Base-by-base conservation (phyloP, 1,140 invertebrate species). In the Matsumurasca onukii region DNA sequence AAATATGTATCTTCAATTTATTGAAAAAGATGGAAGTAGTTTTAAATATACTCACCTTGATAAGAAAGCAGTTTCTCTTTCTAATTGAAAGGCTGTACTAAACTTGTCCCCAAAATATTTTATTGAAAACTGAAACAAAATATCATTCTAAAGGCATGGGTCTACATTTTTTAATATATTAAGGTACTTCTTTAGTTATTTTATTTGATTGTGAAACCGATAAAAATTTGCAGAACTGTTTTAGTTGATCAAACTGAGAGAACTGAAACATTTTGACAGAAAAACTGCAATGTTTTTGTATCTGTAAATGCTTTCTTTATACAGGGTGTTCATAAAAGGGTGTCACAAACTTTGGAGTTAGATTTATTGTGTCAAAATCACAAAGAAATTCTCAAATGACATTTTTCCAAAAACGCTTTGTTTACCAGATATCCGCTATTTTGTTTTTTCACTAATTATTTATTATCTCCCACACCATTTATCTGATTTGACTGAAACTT, bases 11-110 rank as follows among this genome's bases (percentile, higher is more conserved):
- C n/a, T n/a, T 12, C 9, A 12, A 9, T 12, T 9, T 12, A n/a
- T 45, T 45, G 9, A 12, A 9, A 45, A 45, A 12, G n/a, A 45
- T 45, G 39, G 39, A 9, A 45, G 9, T 12, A 45, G 39, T n/a
- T 12, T 9, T n/a, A 45, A 45, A 51, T n/a, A 51, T 51, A 51
- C 49, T 20, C n/a, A 51, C 49, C 49, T 51, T 51, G 49, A 51
- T 5, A 51, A 22, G n/a, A 51, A n/a, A n/a, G n/a, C 24, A 20
- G 49, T 51, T 5, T 51, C 49, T 22, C 49, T 51, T n/a, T 51
- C 49, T 51, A 12, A 22, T 3, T 51, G 49, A 51, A 51, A 51
- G 17, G n/a, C 49, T 51, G 49, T 12, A n/a, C 17, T 20, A n/a
- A 51, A 3, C n/a, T 51, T 51, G 49, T 51, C 24, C 3, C 49